Conservation (phyloP, 2,888 invertebrate genomes). For the Caenorhabditis doughertyi region DNA sequence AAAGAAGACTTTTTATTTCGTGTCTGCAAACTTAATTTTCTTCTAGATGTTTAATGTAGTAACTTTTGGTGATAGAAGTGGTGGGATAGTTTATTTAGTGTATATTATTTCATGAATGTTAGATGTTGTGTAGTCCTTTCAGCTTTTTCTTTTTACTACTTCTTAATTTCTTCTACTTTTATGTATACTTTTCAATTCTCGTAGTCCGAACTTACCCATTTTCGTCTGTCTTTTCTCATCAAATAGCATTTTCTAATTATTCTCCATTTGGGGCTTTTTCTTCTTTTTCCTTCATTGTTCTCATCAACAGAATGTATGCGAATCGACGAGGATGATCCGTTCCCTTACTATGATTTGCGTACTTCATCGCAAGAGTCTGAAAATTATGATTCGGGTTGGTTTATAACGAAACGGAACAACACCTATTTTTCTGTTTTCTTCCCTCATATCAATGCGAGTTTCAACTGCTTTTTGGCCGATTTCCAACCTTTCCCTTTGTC, state of each 20-base stretch:
- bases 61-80: neutral
- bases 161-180: constrained; percentile 14
- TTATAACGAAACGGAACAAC: constrained; percentile 5
- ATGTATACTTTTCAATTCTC: neutral
- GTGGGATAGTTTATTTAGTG: constrained; percentile 5
- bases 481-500: constrained; percentile 27
- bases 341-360: constrained; percentile 71
- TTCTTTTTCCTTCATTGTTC: constrained; percentile 14
- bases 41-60: neutral
- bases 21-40: too few relatives aligned
- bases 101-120: constrained; percentile 20
- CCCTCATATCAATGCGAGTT: constrained; percentile 14
- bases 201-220: constrained; percentile 10
- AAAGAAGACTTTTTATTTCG: too few relatives aligned
- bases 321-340: constrained; percentile 78
- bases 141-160: neutral
- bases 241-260: neutral
- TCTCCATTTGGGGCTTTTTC: neutral
- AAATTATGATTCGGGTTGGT: constrained; percentile 51
- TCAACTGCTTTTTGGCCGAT: constrained; percentile 44
- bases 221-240: constrained; percentile 43
- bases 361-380: constrained; percentile 36
- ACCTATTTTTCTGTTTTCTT: neutral
- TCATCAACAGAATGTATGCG: constrained; percentile 50
- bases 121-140: constrained; percentile 58